Evolutionary conservation across 1,140 invertebrate genomes (phyloP), one percentile per base, ranked within the genome.

Genomic region (Belonocnema kinseyi): DNA sequence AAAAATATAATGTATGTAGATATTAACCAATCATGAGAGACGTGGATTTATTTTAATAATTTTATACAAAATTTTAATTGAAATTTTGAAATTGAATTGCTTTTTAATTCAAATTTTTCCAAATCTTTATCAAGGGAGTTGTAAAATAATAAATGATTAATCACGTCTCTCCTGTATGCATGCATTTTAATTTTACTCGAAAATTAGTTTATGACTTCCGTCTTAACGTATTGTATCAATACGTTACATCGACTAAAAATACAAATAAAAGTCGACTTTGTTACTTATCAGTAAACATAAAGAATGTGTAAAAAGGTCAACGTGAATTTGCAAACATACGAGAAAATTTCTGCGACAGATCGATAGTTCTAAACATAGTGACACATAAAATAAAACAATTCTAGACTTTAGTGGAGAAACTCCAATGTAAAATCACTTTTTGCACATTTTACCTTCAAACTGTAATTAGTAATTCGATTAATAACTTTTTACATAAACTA

Each of bases 211-310:
- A 40, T 7, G 33, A n/a, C 56, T 79, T 78, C 76, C 74, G 58
- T 77, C 16, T 66, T 8, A 80, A 80, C 80, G 84, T 80, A 85
- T 85, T 84, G 84, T 80, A 85, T 85, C 83, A 82, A 85, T 85
- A 75, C 83, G 80, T 77, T 79, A 75, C 53, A 76, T 19, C 73
- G 77, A 75, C 80, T 77, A 77, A 61, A 21, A 71, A 53, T 75
- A 76, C 75, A 73, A 81, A 72, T 75, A 33, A 56, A 26, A 50
- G 51, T 12, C 1, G 21, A 50, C 56, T 33, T 74, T 53, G 56
- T 78, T 56, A 11, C 50, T 75, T n/a, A 16, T 54, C 33, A 26
- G 61, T 77, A 33, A 10, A 21, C 26, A 56, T 33, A 16, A 4
- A 54, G 40, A 56, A 14, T 58, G 16, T 50, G 17, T 19, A 50